Conservation (phyloP, 2,113 vertebrate species). For the Coracopsis vasa region DNA sequence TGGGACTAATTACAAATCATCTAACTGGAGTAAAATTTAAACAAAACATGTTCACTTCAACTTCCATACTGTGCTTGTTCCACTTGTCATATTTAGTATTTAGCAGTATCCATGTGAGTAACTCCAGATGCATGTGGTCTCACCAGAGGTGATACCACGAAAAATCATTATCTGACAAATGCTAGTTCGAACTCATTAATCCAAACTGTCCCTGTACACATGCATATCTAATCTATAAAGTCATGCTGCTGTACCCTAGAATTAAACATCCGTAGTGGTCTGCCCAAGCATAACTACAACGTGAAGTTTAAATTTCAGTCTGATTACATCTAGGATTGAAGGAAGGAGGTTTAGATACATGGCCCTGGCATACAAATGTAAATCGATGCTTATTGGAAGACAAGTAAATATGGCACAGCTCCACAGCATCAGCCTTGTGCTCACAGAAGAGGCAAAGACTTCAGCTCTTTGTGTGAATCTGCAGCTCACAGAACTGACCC, state of each 20-base stretch:
- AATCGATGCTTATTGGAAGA: background rate
- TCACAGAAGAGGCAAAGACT: background rate
- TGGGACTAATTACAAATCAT: background rate
- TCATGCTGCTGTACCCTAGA: background rate
- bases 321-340: background rate
- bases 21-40: background rate
- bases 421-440: background rate
- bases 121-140: background rate
- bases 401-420: background rate
- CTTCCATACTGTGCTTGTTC: background rate
- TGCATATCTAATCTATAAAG: background rate
- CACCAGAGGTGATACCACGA: background rate
- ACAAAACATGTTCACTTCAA: background rate
- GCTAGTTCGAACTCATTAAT: background rate
- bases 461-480: background rate
- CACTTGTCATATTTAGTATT: background rate
- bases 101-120: background rate
- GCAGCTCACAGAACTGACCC: background rate
- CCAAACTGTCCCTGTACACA: background rate
- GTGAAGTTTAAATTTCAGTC: background rate
- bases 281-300: background rate
- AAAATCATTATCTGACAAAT: background rate
- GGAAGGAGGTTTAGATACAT: background rate
- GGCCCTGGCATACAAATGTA: fast-evolving
- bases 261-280: background rate